Percentiles rank a stretch among this genome's conserved stretches.
These are phyloP conservation scores for Cephalopholis sonnerati DNA, from an alignment of 2,113 vertebrate genomes.

Conservation along the genomic window DNA sequence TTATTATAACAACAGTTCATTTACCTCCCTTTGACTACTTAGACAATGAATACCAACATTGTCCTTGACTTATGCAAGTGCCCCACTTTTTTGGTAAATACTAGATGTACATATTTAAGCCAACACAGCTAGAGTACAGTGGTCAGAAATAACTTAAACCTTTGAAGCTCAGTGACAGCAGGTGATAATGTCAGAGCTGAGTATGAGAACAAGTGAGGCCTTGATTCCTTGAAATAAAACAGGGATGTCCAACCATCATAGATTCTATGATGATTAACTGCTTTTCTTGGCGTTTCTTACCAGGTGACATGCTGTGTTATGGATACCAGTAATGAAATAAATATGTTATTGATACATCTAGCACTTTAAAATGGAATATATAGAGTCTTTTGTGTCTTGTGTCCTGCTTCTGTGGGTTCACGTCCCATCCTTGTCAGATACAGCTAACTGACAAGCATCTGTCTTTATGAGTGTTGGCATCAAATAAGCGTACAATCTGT, in stretches of 20 bases:
- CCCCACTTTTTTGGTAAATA: not conserved
- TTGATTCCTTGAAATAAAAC: not conserved
- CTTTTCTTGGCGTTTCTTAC: not conserved
- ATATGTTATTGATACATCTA: not conserved
- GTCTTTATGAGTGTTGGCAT: slow-evolving; percentile 23
- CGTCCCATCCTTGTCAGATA: not conserved
- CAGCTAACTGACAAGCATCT: slow-evolving; percentile 12
- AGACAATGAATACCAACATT: not conserved
- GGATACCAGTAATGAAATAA: not conserved
- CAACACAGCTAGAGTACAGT: not conserved
- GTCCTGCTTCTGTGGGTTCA: slow-evolving; percentile 4
- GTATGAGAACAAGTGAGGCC: not conserved
- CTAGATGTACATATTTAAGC: not conserved
- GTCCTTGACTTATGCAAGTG: not conserved
- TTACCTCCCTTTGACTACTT: not conserved
- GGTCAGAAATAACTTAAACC: not conserved
- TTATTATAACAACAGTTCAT: not conserved
- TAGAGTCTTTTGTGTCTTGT: not conserved
- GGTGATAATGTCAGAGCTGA: slow-evolving; percentile 1
- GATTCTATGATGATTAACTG: not conserved
- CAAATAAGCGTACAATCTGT: not conserved
- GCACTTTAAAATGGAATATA: not conserved
- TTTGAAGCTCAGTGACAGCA: not conserved
- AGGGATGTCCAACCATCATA: not conserved
- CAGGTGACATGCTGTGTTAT: not conserved